Base-by-base conservation (phyloP, 2,113 vertebrate genomes). In the Heterocephalus glaber region DNA sequence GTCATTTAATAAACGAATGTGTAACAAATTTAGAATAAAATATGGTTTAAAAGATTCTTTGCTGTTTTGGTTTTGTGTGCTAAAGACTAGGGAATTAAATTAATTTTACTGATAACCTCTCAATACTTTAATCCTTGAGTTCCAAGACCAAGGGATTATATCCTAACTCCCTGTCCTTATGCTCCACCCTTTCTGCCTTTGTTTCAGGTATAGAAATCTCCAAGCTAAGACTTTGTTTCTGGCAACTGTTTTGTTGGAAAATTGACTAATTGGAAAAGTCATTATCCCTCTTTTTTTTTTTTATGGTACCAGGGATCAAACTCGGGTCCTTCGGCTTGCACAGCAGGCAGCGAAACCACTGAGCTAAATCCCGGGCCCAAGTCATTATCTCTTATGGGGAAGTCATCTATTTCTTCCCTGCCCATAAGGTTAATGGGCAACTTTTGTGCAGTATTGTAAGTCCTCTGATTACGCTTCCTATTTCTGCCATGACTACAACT, bases 1-100 rank as follows among this genome's bases (percentile, higher is more conserved):
- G 20, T 44, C 44, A 86, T 95, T 97, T 92, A 66, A 86, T 96
- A 90, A 97, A 91, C 80, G 83, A 94, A 60, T 60, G 10, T 80
- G 72, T n/a, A 58, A 90, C 41, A 81, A 84, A 60, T 52, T 90
- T 49, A 94, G 44, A 47, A n/a, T 87, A 89, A 89, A 89, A 12
- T 38, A 28, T 68, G 26, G 2, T 60, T 96, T 89, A 92, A 88
- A n/a, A 94, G 80, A 91, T 87, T 82, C 4, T 35, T 68, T 94
- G 24, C 88, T 33, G 12, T 61, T 82, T 68, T 89, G 30, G 88
- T 91, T 86, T 95, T 16, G 90, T 77, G 28, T 52, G 20, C 77
- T 89, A 68, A 83, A 60, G 12, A n/a, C 3, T 24, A 56, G 65
- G 28, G 16, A 61, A 86, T 28, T 77, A 80, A 90, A 58, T 68